phyloP scores from a whole-genome alignment of 2,113 vertebrate genomes.

The Laticauda laticaudata region DNA sequence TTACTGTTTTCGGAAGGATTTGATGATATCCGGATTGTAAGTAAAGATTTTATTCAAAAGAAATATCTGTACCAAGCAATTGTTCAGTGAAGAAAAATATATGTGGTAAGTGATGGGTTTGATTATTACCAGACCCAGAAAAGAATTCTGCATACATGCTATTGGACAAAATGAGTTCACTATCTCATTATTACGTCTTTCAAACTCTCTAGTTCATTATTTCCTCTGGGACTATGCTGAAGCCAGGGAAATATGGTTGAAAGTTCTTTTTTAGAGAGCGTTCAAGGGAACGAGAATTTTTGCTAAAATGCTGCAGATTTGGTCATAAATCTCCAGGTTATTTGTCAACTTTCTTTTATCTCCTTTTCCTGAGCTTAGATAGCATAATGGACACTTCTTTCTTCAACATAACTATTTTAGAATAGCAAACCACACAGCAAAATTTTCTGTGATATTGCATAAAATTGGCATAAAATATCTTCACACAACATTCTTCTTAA shows the following conservation, averaged over 20 bases:
- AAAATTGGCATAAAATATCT: conserved; percentile 19
- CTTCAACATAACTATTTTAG: background rate
- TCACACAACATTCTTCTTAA: conserved; percentile 13
- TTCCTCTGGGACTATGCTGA: background rate
- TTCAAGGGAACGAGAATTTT: background rate
- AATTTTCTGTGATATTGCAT: conserved; percentile 15
- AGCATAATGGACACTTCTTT: conserved; percentile 6
- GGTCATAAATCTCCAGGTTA: background rate
- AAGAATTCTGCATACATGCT: background rate
- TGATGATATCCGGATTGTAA: too few species aligned
- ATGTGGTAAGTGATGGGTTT: background rate
- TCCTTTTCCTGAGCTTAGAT: conserved; percentile 18
- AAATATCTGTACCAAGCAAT: background rate
- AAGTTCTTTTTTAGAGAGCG: background rate
- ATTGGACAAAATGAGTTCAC: background rate
- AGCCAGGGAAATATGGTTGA: background rate
- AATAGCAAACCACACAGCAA: background rate
- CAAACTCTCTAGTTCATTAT: background rate
- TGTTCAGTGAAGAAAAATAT: background rate
- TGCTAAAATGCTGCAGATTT: conserved; percentile 26
- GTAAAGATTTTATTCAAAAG: background rate
- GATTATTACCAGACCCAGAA: background rate
- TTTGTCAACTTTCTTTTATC: background rate
- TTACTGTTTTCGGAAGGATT: background rate
- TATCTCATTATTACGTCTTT: background rate